Evolutionary conservation across 2,888 invertebrate genomes (phyloP).

Genomic region (Falcaria lacertinaria): DNA sequence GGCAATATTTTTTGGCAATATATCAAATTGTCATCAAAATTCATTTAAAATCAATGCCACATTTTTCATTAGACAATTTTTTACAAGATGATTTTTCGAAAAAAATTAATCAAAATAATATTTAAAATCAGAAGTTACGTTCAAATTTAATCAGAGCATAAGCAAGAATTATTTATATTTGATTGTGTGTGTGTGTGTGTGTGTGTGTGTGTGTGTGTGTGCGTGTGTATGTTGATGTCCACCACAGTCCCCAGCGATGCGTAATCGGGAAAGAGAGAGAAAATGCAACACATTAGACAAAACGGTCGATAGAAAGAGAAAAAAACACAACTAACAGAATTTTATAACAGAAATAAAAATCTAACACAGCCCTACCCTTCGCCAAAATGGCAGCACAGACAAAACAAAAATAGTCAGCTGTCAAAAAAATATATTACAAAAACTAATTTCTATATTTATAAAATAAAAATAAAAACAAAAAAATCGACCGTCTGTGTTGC

Average conservation of each 20-base stretch:
- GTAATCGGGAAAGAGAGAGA: conserved; percentile 73
- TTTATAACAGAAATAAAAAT: conserved; percentile 19
- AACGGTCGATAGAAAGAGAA: conserved; percentile 52
- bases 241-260: conserved; percentile 26
- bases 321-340: too few relatives aligned
- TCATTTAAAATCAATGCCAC: too few relatives aligned
- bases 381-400: conserved; percentile 79
- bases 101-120: too few relatives aligned
- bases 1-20: too few relatives aligned
- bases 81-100: too few relatives aligned
- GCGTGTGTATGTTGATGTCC: conserved; percentile 17
- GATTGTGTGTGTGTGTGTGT: neutral
- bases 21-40: too few relatives aligned
- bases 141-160: too few relatives aligned
- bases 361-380: conserved; percentile 34
- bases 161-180: too few relatives aligned
- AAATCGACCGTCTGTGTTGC: conserved; percentile 76
- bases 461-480: conserved; percentile 19
- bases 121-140: too few relatives aligned
- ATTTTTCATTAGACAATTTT: too few relatives aligned
- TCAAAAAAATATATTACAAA: conserved; percentile 16
- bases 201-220: conserved; percentile 5
- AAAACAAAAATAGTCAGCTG: conserved; percentile 38
- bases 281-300: conserved; percentile 76
- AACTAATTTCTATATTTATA: conserved; percentile 14